phyloP scores from a whole-genome alignment of 2,888 invertebrate genomes.

The Drosophila eohydei region DNA sequence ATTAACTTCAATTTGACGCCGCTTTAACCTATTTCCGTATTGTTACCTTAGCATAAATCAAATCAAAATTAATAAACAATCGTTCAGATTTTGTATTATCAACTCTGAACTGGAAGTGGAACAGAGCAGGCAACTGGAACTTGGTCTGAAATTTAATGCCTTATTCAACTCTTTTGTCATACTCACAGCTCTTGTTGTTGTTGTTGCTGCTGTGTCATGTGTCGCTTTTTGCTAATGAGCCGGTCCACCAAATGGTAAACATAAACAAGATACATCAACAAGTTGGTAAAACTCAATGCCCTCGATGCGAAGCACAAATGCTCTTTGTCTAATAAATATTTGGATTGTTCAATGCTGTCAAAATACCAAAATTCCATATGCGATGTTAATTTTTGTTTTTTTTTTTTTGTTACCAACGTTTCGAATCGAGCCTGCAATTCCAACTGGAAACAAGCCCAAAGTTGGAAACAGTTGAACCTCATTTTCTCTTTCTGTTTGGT shows the following conservation, averaged over 20 bases:
- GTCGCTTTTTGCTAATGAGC: slow-evolving; percentile 68
- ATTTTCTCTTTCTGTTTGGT: neutral
- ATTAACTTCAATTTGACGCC: slow-evolving; percentile 77
- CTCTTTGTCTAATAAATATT: slow-evolving; percentile 46
- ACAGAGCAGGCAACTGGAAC: slow-evolving; percentile 14
- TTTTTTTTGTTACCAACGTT: neutral
- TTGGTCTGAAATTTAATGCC: slow-evolving; percentile 45
- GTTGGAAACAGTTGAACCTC: neutral
- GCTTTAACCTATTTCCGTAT: slow-evolving; percentile 24
- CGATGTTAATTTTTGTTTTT: neutral
- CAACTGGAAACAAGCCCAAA: neutral
- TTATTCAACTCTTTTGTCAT: slow-evolving; percentile 22
- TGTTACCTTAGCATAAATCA: slow-evolving; percentile 69
- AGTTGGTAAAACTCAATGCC: slow-evolving; percentile 22
- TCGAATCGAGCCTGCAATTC: neutral
- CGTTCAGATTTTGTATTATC: slow-evolving; percentile 15
- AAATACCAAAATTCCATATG: neutral
- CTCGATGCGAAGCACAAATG: slow-evolving; percentile 29
- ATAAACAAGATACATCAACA: slow-evolving; percentile 46
- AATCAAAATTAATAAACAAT: slow-evolving; percentile 42
- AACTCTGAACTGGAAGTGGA: slow-evolving; percentile 15
- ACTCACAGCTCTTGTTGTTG: slow-evolving; percentile 26
- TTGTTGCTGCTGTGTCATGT: slow-evolving; percentile 47
- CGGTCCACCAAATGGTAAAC: slow-evolving; percentile 44
- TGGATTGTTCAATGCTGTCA: slow-evolving; percentile 18